Evolutionary conservation across 2,888 invertebrate species (phyloP), one percentile per base, ranked within the genome.

Genomic region (Physocephala rufipes): DNA sequence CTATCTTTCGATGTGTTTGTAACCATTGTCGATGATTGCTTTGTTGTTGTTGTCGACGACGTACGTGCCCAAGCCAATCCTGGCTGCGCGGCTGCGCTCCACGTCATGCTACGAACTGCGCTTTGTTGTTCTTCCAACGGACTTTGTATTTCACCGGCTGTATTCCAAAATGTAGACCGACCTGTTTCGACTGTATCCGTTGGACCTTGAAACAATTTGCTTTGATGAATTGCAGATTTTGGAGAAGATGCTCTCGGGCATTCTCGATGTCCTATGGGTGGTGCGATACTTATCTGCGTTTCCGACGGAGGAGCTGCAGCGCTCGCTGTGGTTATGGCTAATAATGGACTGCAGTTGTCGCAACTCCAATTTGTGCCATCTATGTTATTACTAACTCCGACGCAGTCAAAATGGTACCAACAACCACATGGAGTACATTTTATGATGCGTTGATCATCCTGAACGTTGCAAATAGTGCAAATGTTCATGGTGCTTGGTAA

Each of bases 301-400:
- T 55, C 24, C 4, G 9, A 24, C 53, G 24, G 53, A 24, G 1
- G 24, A 55, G 53, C 53, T 21, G 19, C 49, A 49, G 49, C 49
- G 19, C 19, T 49, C 49, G 9, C 9, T 36, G 49, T 49, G 16
- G 15, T n/a, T 12, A 15, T 21, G 24, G 21, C 53, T 55, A 19
- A 24, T 21, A 24, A 53, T n/a, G 16, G n/a, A 1, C 1, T 49
- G 19, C 2, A 49, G 13, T 49, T 13, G 9, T 4, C 53, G 53
- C 53, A 21, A 53, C 53, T 53, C 53, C 53, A 53, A 24, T 21
- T 53, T 12, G 1, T 53, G 53, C 21, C 53, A 53, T 53, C 53
- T 53, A 53, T 9, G 19, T 21, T 24, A 53, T 21, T 53, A 53
- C 24, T 53, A 53, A 53, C 53, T 53, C 53, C 53, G 53, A 2